Evolutionary conservation across 2,888 invertebrate genomes (phyloP).

Genomic region (Gastracanthus pulcherrimus): DNA sequence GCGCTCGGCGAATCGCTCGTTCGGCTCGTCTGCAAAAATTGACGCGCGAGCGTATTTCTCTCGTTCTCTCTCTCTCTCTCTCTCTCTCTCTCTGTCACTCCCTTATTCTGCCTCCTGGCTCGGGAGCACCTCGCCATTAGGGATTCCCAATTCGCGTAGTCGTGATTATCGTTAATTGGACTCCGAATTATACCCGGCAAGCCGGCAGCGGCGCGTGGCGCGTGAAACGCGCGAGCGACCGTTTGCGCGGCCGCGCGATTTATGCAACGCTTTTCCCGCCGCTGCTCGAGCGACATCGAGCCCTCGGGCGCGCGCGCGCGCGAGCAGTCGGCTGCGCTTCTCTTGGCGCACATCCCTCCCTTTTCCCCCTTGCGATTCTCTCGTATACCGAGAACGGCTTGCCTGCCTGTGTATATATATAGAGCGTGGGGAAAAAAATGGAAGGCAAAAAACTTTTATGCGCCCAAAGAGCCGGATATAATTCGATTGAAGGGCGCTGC

Average conservation of each 20-base stretch:
- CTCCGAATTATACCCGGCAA: conserved; percentile 67
- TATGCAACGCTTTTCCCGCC: conserved; percentile 66
- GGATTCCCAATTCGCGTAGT: conserved; percentile 69
- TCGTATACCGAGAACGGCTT: neutral
- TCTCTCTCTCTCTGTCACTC: too few relatives aligned
- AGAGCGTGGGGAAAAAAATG: neutral
- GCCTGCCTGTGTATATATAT: neutral
- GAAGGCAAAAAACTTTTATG: conserved; percentile 21
- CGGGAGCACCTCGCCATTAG: conserved; percentile 63
- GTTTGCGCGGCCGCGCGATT: conserved; percentile 64
- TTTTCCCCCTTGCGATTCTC: neutral
- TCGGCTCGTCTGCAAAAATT: conserved; percentile 65
- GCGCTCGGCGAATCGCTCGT: conserved; percentile 61
- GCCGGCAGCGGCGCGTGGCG: neutral
- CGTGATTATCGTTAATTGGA: conserved; percentile 75
- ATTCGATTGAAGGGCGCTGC: conserved; percentile 12
- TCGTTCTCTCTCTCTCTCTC: too few relatives aligned
- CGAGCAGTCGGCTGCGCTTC: too few relatives aligned
- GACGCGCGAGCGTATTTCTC: conserved; percentile 46
- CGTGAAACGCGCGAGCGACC: conserved; percentile 61
- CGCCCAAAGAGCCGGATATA: conserved; percentile 28
- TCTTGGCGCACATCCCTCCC: too few relatives aligned
- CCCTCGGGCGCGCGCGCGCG: neutral
- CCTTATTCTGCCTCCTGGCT: too few relatives aligned
- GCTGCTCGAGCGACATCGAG: conserved; percentile 8